Evolutionary conservation across 2,797 vertebrate species (phyloP).

Genomic region (Cossypha heuglini): DNA sequence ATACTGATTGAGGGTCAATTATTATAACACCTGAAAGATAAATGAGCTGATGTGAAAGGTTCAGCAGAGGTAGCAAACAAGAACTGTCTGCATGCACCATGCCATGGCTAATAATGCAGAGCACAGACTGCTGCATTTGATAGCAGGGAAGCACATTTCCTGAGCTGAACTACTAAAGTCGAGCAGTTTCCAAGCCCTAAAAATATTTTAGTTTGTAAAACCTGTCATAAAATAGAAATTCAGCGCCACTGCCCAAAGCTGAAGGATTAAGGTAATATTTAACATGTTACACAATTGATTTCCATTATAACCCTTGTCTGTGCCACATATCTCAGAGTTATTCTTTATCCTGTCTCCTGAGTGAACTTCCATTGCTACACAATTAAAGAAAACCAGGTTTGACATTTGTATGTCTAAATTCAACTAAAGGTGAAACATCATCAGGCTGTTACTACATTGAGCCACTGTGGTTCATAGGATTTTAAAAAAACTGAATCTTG

Average conservation of each 20-base stretch:
- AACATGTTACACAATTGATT: slow-evolving; percentile 70
- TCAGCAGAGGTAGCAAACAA: slow-evolving; percentile 71
- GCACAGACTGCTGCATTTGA: slow-evolving; percentile 7
- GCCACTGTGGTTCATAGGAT: background rate
- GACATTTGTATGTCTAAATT: slow-evolving; percentile 53
- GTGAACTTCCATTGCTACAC: slow-evolving; percentile 58
- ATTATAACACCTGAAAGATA: slow-evolving; percentile 85
- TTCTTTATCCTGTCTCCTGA: slow-evolving; percentile 61
- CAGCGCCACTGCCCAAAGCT: slow-evolving; percentile 56
- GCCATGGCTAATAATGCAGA: slow-evolving; percentile 46
- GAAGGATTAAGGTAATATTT: slow-evolving; percentile 75
- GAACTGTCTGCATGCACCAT: slow-evolving; percentile 57
- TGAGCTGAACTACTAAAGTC: slow-evolving; percentile 47
- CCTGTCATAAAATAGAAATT: slow-evolving; percentile 70
- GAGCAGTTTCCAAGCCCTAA: slow-evolving; percentile 39
- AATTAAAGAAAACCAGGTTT: slow-evolving; percentile 63
- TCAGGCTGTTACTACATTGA: background rate
- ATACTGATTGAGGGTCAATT: slow-evolving; percentile 91
- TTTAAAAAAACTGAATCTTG: background rate
- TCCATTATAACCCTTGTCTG: slow-evolving; percentile 59
- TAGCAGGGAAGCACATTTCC: slow-evolving; percentile 65
- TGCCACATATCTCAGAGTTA: slow-evolving; percentile 50
- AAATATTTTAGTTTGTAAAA: slow-evolving; percentile 71
- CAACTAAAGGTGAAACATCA: background rate
- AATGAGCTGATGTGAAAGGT: slow-evolving; percentile 78